Conservation (phyloP, 2,888 invertebrate species). For the Harpalus rufipes region DNA sequence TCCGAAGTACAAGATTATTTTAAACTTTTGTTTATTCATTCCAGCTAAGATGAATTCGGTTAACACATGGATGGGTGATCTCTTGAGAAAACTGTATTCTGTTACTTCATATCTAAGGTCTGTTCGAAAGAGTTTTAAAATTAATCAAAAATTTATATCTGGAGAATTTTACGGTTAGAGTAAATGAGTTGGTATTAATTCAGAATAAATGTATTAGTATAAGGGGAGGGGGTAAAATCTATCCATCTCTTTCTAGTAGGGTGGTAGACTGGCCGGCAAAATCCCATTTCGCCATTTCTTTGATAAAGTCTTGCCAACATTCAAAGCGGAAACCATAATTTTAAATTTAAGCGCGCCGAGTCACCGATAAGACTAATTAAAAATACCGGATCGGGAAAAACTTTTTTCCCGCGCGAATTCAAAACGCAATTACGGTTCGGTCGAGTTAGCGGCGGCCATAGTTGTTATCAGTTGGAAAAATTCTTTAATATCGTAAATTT, state of each 20-base stretch:
- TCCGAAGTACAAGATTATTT: too few relatives aligned
- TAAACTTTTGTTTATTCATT: too few relatives aligned
- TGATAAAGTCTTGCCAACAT: slow-evolving; percentile 66
- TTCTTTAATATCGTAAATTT: slow-evolving; percentile 65
- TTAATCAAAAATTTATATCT: slow-evolving; percentile 7
- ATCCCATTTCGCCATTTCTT: slow-evolving; percentile 62
- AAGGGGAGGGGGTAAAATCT: not conserved
- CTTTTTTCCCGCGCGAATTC: slow-evolving; percentile 62
- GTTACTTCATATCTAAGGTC: too few relatives aligned
- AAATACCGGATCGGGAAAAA: slow-evolving; percentile 68
- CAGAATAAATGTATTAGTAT: not conserved
- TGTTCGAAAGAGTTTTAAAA: not conserved
- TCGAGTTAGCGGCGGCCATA: slow-evolving; percentile 57
- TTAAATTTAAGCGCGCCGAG: slow-evolving; percentile 71
- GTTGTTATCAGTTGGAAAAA: slow-evolving; percentile 64
- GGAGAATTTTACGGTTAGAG: slow-evolving; percentile 8
- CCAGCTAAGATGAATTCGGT: not conserved
- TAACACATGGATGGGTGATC: not conserved
- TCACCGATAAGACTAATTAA: slow-evolving; percentile 70
- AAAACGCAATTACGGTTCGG: slow-evolving; percentile 63
- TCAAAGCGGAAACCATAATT: slow-evolving; percentile 72
- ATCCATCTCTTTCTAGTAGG: not conserved
- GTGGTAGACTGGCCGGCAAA: slow-evolving; percentile 31
- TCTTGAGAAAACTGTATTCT: too few relatives aligned
- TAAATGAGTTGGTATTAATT: slow-evolving; percentile 16